Evolutionary conservation across 1,140 invertebrate species (phyloP).

Genomic region (Macrocentrus cingulum): DNA sequence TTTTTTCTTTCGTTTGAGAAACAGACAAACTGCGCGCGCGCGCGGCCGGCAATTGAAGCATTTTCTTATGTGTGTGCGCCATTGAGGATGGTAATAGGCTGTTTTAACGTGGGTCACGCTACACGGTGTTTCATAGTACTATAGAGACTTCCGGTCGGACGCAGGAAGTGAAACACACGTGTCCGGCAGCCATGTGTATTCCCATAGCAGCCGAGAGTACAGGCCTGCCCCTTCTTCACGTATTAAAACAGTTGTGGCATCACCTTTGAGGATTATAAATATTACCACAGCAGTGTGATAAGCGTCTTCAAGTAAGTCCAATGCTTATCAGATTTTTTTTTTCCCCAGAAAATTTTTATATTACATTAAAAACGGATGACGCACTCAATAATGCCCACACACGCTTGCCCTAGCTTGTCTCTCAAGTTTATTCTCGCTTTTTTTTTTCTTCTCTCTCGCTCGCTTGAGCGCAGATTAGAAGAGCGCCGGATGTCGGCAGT

Average conservation of each 20-base stretch:
- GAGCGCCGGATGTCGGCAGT: constrained; percentile 6
- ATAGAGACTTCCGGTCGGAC: constrained; percentile 55
- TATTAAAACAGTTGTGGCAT: no score
- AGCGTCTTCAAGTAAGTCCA: neutral
- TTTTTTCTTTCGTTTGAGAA: constrained; percentile 13
- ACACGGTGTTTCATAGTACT: constrained; percentile 50
- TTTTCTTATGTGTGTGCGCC: constrained; percentile 46
- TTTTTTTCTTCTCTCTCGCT: neutral
- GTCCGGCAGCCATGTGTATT: constrained; percentile 48
- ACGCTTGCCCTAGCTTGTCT: constrained; percentile 17
- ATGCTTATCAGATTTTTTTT: neutral
- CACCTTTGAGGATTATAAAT: neutral
- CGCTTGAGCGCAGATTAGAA: constrained; percentile 9
- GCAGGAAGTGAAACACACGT: constrained; percentile 57
- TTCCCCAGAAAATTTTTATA: no score
- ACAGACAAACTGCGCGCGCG: constrained; percentile 9
- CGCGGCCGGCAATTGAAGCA: constrained; percentile 44
- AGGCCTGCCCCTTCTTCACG: neutral
- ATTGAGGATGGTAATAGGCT: constrained; percentile 46
- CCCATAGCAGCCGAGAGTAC: constrained; percentile 35
- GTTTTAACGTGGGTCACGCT: constrained; percentile 50
- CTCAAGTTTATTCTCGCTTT: constrained; percentile 4
- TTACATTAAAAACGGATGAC: constrained; percentile 10
- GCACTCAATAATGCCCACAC: constrained; percentile 24
- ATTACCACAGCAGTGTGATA: constrained; percentile 1